A percentile compares a stretch with the other conserved stretches of the same genome.
Evolutionary conservation across 2,797 vertebrate genomes (phyloP).

Genomic region (Podarcis siculus): DNA sequence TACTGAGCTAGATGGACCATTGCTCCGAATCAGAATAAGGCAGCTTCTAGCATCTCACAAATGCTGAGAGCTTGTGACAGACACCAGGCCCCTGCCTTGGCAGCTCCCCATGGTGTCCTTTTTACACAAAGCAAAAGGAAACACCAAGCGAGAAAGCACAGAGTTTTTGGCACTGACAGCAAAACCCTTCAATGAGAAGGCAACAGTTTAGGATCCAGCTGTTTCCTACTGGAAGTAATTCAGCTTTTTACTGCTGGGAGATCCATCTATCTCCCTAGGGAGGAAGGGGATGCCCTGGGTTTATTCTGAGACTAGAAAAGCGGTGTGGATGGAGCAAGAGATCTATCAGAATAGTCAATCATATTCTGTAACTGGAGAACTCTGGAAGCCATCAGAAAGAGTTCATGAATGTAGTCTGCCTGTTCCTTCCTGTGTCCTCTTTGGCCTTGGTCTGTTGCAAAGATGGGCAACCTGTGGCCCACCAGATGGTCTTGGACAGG

Average conservation of each 20-base stretch:
- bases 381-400: not conserved
- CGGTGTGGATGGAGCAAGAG: not conserved
- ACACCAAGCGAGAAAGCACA: not conserved
- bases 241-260: not conserved
- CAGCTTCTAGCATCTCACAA: too few relatives aligned
- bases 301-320: not conserved
- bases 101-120: too few relatives aligned
- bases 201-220: too few relatives aligned
- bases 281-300: not conserved
- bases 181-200: not conserved
- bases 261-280: not conserved
- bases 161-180: not conserved
- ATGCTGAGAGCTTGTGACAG: too few relatives aligned
- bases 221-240: not conserved
- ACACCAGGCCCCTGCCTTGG: too few relatives aligned
- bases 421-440: not conserved
- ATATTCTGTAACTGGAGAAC: not conserved
- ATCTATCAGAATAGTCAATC: not conserved
- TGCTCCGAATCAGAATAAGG: too few relatives aligned
- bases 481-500: too few relatives aligned
- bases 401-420: not conserved
- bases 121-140: too few relatives aligned
- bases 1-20: too few relatives aligned
- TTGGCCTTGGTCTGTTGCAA: not conserved
- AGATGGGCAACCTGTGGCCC: not conserved